phyloP scores from a whole-genome alignment of 2,797 vertebrate species.

The Peromyscus eremicus region DNA sequence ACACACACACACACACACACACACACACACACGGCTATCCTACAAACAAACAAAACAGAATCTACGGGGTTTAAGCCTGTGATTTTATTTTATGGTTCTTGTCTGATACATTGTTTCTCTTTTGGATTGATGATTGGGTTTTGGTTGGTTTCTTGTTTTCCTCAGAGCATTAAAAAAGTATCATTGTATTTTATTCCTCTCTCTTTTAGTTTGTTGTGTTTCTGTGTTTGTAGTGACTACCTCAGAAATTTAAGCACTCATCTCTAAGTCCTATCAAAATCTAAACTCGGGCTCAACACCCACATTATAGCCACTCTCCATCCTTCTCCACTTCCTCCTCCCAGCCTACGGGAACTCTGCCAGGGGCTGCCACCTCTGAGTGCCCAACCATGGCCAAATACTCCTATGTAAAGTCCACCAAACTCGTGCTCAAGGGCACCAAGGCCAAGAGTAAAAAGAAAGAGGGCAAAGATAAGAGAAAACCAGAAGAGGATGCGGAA shows the following conservation, averaged over 20 bases:
- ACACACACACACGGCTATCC: background rate
- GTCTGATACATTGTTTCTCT: background rate
- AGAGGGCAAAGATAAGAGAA: conserved; percentile 91
- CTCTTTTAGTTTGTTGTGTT: background rate
- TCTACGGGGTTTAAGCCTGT: background rate
- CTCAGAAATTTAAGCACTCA: background rate
- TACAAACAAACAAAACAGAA: background rate
- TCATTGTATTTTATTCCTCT: background rate
- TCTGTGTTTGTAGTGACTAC: background rate
- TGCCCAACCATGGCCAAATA: no score
- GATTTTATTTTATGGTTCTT: background rate
- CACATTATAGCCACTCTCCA: no score
- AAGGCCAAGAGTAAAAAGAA: conserved; percentile 90
- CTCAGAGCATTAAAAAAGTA: background rate
- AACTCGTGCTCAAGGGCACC: no score
- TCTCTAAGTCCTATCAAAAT: background rate
- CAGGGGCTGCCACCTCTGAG: no score
- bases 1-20: background rate
- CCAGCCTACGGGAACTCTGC: no score
- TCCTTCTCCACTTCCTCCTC: no score
- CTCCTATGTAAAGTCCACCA: no score
- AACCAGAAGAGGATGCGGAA: conserved; percentile 89
- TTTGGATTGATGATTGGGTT: background rate
- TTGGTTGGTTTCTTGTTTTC: background rate
- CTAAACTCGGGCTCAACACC: background rate